A percentile compares a stretch with the other conserved stretches of the same genome.
phyloP scores from a whole-genome alignment of 1,140 invertebrate genomes.

The Scaptomyza hsui region DNA sequence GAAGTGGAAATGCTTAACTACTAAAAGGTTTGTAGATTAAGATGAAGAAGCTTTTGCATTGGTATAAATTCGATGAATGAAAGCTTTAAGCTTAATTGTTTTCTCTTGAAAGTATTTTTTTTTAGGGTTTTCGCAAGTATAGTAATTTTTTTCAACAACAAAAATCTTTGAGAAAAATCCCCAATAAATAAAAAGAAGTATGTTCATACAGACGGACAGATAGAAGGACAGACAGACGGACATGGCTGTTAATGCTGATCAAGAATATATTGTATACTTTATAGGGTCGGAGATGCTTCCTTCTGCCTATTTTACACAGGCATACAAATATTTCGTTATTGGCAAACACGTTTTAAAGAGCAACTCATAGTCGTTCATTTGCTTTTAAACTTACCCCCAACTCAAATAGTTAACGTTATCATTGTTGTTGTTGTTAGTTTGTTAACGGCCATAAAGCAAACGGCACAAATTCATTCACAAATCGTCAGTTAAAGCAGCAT shows the following conservation, averaged over 20 bases:
- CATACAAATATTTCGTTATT: slow-evolving; percentile 1
- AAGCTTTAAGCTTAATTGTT: not conserved
- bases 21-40: no score
- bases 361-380: not conserved
- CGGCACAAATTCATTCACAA: slow-evolving; percentile 55
- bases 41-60: no score
- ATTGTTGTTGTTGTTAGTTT: not conserved
- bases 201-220: not conserved
- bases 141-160: no score
- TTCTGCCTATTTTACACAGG: no score
- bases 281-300: no score
- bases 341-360: slow-evolving; percentile 1
- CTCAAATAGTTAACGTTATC: not conserved
- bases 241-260: no score
- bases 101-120: not conserved
- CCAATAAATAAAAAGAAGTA: no score
- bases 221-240: no score
- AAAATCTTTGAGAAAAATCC: no score
- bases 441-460: slow-evolving; percentile 22
- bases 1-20: not conserved
- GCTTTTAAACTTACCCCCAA: not conserved
- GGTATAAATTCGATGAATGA: not conserved
- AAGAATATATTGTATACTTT: no score
- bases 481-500: slow-evolving; percentile 50
- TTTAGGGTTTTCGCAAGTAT: no score